phyloP scores from a whole-genome alignment of 2,888 invertebrate species.

The Imbricaverruca yamaguchii region DNA sequence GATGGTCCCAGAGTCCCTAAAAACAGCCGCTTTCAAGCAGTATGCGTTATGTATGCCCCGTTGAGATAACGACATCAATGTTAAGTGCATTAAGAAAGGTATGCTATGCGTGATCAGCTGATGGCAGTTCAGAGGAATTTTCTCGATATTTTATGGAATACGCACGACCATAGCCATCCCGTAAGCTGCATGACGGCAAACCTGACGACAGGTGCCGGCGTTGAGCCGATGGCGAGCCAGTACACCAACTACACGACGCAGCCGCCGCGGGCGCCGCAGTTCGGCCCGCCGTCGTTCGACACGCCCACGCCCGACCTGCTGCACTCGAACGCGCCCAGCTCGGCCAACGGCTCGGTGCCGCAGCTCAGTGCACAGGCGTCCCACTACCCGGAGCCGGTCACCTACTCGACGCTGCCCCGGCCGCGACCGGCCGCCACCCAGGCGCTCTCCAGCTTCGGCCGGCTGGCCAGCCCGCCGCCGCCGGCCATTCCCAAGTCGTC shows the following conservation, averaged over 20 bases:
- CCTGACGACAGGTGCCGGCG: slow-evolving; percentile 68
- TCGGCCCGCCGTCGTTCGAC: slow-evolving; percentile 73
- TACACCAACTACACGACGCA: slow-evolving; percentile 61
- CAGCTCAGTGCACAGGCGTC: not conserved
- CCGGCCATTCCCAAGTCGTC: not conserved
- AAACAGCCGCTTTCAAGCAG: no score
- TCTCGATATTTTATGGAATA: no score
- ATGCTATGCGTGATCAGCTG: no score
- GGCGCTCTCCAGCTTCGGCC: not conserved
- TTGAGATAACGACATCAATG: no score
- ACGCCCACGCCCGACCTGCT: slow-evolving; percentile 75
- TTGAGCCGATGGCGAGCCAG: slow-evolving; percentile 46
- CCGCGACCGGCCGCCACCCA: not conserved
- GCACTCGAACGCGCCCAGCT: slow-evolving; percentile 70
- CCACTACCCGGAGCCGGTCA: not conserved
- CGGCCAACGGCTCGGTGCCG: slow-evolving; percentile 38
- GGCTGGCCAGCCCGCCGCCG: slow-evolving; percentile 5
- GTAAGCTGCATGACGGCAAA: slow-evolving; percentile 56
- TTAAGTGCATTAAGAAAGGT: no score
- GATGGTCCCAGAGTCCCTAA: no score
- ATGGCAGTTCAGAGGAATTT: no score
- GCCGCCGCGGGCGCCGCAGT: slow-evolving; percentile 77
- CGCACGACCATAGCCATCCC: no score
- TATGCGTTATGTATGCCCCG: no score
- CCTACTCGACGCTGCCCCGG: slow-evolving; percentile 3